Evolutionary conservation across 1,140 invertebrate species (phyloP), one percentile per base, ranked within the genome.

Genomic region (Sitophilus oryzae): DNA sequence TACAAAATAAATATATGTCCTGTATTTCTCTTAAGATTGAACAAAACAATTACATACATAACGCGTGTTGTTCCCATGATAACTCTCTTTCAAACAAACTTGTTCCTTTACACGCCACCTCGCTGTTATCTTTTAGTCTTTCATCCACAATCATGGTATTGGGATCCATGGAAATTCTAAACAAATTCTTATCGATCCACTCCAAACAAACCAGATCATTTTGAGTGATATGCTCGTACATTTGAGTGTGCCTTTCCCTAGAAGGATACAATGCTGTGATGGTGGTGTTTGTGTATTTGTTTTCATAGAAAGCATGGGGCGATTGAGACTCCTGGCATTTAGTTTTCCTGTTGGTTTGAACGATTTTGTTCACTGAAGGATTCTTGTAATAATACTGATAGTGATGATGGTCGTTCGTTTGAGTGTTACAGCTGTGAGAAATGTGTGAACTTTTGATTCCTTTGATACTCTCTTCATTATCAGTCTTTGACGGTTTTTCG

Each of bases 131-230:
- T 35, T 56, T 58, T 10, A 61, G 18, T 36, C 50, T 56, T 19
- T 63, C 56, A 38, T 58, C 61, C 2, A 63, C 52, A 15, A 63
- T 49, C 2, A 63, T 25, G 15, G 55, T 52, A 38, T 59, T 48
- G 1, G 62, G 59, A 52, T 61, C 59, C 2, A 64, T 41, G 10
- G 60, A 46, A 10, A 63, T 53, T 16, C 49, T 53, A 37, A 63
- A 63, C 11, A 63, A 40, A 34, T 63, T 63, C 19, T 57, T 60
- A 45, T 63, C 38, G 5, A 63, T 57, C 61, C 61, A 63, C 37
- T 63, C 54, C 45, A 63, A 51, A 37, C 58, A 60, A n/a, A 54
- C 56, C n/a, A 63, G 48, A 41, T 63, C 59, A 38, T 58, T 63
- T 40, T 53, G 35, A 5, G 59, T 63, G 15, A 63, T 54, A 23